Conservation (phyloP, 92 coral and sea anemone species). For the Porites lobata region DNA sequence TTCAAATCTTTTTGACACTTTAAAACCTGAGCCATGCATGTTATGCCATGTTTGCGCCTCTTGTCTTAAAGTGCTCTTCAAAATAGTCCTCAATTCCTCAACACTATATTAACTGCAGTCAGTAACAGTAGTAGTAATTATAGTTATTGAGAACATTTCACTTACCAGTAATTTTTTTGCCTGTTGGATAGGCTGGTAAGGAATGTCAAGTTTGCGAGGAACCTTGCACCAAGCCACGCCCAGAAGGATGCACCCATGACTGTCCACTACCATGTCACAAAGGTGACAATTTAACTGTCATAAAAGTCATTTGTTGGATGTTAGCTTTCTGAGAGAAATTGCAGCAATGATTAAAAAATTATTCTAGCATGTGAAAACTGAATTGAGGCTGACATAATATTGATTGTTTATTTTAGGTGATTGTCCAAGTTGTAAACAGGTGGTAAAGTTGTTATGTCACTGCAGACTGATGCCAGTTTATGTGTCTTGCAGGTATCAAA, state of each 20-base stretch:
- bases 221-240: conserved; percentile 91
- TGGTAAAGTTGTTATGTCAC: conserved; percentile 88
- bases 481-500: conserved; percentile 83
- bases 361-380: no score
- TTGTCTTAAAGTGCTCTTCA: no score
- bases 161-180: no score
- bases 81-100: no score
- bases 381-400: no score
- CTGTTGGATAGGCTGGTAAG: conserved; percentile 77
- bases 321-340: not conserved
- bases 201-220: conserved; percentile 91
- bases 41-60: no score
- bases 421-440: conserved; percentile 85
- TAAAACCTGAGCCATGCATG: no score
- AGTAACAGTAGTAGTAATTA: no score
- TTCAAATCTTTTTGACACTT: no score
- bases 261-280: conserved; percentile 89
- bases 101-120: not conserved
- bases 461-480: conserved; percentile 89
- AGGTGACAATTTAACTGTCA: conserved; percentile 59
- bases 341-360: no score
- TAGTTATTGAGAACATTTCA: no score
- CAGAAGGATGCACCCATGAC: conserved; percentile 82
- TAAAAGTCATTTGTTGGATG: not conserved
- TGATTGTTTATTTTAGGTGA: conserved; percentile 54